Percentiles rank a stretch among this genome's conserved stretches.
Evolutionary conservation across 2,797 vertebrate species (phyloP).

Genomic region (Buphagus erythrorhynchus): DNA sequence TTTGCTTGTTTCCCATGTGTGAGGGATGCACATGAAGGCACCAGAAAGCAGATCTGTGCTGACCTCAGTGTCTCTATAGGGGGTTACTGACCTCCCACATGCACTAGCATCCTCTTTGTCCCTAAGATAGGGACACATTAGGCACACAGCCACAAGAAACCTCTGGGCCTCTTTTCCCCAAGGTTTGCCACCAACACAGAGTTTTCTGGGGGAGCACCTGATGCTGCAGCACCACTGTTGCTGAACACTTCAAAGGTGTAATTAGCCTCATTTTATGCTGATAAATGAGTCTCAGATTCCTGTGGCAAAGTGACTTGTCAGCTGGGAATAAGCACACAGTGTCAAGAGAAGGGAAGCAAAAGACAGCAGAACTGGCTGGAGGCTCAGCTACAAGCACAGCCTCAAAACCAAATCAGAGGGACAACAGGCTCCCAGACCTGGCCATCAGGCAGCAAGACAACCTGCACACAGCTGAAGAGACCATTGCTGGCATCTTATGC

Average conservation of each 20-base stretch:
- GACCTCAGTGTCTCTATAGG: rapidly evolving
- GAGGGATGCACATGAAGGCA: background rate
- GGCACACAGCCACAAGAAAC: background rate
- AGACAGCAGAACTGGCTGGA: background rate
- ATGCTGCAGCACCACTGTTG: background rate
- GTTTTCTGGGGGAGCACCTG: background rate
- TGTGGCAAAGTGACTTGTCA: background rate
- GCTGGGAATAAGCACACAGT: background rate
- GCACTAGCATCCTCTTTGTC: background rate
- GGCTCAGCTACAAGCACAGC: background rate
- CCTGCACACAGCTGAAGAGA: rapidly evolving
- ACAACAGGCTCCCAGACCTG: background rate
- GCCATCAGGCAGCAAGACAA: background rate
- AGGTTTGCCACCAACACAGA: background rate
- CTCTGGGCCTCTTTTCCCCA: rapidly evolving
- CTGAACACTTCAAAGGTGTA: background rate
- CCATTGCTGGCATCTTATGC: rapidly evolving
- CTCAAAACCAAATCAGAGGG: background rate
- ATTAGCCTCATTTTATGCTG: background rate
- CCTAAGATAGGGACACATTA: rapidly evolving
- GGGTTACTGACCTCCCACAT: background rate
- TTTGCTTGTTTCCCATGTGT: background rate
- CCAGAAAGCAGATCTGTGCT: background rate
- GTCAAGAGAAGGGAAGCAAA: background rate
- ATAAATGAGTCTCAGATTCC: background rate